These are phyloP conservation scores for Antheraea pernyi DNA, from an alignment of 1,140 invertebrate species.

Conservation along the genomic window DNA sequence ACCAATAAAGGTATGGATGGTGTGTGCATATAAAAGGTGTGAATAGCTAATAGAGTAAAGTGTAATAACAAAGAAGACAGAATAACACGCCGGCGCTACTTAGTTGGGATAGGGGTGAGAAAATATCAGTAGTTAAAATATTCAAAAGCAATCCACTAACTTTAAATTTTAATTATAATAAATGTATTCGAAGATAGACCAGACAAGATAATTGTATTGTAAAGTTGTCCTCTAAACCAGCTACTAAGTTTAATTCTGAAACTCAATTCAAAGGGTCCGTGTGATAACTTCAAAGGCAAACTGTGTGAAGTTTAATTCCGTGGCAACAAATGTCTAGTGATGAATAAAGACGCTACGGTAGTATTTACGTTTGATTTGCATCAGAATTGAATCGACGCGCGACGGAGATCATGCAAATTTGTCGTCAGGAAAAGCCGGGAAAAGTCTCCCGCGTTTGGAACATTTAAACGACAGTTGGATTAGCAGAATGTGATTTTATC, in stretches of 20 bases:
- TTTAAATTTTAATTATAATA: too few species aligned
- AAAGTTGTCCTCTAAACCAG: neutral
- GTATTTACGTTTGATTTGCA: slow-evolving; percentile 56
- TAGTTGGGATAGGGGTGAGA: too few species aligned
- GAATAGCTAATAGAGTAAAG: too few species aligned
- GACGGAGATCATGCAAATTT: slow-evolving; percentile 45
- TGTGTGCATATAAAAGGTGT: too few species aligned
- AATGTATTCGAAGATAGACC: neutral
- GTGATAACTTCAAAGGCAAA: slow-evolving; percentile 27
- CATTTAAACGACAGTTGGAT: neutral
- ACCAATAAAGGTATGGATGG: too few species aligned
- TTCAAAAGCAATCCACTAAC: too few species aligned
- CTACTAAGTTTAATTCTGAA: slow-evolving; percentile 11
- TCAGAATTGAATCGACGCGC: slow-evolving; percentile 49
- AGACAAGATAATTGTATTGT: neutral
- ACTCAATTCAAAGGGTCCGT: slow-evolving; percentile 12
- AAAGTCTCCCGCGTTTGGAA: neutral
- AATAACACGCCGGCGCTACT: too few species aligned
- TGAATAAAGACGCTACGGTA: slow-evolving; percentile 33
- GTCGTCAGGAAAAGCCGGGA: slow-evolving; percentile 14
- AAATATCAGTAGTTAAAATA: too few species aligned
- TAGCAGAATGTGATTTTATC: neutral
- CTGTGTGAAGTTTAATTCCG: slow-evolving; percentile 32
- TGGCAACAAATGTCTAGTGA: slow-evolving; percentile 25
- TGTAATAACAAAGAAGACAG: too few species aligned